phyloP scores from a whole-genome alignment of 2,113 vertebrate species.

The Acrocephalus kingi region DNA sequence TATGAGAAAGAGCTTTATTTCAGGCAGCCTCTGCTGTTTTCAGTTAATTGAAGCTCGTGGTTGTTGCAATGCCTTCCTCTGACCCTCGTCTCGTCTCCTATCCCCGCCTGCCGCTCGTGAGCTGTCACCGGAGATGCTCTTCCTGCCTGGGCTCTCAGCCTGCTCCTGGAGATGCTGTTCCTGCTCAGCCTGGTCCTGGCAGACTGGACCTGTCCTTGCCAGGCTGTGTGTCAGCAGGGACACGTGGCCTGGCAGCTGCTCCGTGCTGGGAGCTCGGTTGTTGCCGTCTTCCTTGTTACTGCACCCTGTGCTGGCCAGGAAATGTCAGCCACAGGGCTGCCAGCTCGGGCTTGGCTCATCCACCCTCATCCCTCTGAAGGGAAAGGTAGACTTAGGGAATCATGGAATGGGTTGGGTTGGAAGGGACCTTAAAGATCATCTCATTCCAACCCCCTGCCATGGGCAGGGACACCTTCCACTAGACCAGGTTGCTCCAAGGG shows the following conservation, averaged over 20 bases:
- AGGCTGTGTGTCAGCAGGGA: conserved; percentile 19
- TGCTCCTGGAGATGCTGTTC: conserved; percentile 36
- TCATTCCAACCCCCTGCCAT: background rate
- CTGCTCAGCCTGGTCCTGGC: conserved; percentile 24
- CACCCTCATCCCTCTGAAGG: background rate
- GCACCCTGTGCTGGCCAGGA: background rate
- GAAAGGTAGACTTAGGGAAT: background rate
- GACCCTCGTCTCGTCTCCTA: background rate
- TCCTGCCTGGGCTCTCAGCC: conserved; percentile 45
- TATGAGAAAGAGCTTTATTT: conserved; percentile 14
- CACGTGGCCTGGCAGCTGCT: conserved; percentile 17
- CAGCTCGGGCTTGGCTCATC: background rate
- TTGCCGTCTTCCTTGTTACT: background rate
- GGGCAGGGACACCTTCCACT: background rate
- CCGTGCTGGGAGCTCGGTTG: background rate
- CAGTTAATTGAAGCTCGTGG: background rate
- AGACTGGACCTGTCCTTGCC: background rate
- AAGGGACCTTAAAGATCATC: background rate
- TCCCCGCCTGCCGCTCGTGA: background rate
- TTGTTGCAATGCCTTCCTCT: background rate
- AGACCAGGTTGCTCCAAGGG: background rate
- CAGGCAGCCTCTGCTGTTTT: conserved; percentile 4
- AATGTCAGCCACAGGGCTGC: background rate
- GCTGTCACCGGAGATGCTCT: background rate
- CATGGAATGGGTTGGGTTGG: background rate